These are phyloP conservation scores for Palloptera scutellata DNA, from an alignment of 2,888 invertebrate species.

Conservation along the genomic window DNA sequence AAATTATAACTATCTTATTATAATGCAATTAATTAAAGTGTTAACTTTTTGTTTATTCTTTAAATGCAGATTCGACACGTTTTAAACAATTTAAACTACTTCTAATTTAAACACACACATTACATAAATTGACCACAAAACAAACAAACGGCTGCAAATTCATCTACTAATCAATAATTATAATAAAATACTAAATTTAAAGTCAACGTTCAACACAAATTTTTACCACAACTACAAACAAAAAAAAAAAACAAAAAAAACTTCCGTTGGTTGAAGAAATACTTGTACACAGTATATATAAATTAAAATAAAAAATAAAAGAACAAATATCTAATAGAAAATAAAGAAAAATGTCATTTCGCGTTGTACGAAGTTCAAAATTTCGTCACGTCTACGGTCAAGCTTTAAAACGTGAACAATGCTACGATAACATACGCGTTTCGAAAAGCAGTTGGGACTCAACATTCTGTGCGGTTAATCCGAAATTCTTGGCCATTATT, in stretches of 20 bases:
- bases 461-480: slow-evolving; percentile 98
- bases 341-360: slow-evolving; percentile 83
- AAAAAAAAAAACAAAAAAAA: neutral
- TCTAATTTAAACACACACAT: too few relatives aligned
- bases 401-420: slow-evolving; percentile 92
- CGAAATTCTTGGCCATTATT: slow-evolving; percentile 96
- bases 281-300: neutral
- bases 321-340: slow-evolving; percentile 9
- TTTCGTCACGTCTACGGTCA: slow-evolving; percentile 93
- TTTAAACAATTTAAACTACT: too few relatives aligned
- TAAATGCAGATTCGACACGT: too few relatives aligned
- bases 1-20: too few relatives aligned
- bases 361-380: slow-evolving; percentile 96
- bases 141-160: too few relatives aligned
- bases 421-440: slow-evolving; percentile 96
- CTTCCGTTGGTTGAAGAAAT: slow-evolving; percentile 5
- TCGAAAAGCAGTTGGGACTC: slow-evolving; percentile 99
- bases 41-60: too few relatives aligned
- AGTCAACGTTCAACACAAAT: neutral
- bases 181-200: too few relatives aligned
- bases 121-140: too few relatives aligned
- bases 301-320: neutral
- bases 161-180: too few relatives aligned
- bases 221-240: slow-evolving; percentile 1
- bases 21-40: too few relatives aligned